Base-by-base conservation (phyloP, 92 coral and sea anemone species). In the Hydrozoanthus gracilis region DNA sequence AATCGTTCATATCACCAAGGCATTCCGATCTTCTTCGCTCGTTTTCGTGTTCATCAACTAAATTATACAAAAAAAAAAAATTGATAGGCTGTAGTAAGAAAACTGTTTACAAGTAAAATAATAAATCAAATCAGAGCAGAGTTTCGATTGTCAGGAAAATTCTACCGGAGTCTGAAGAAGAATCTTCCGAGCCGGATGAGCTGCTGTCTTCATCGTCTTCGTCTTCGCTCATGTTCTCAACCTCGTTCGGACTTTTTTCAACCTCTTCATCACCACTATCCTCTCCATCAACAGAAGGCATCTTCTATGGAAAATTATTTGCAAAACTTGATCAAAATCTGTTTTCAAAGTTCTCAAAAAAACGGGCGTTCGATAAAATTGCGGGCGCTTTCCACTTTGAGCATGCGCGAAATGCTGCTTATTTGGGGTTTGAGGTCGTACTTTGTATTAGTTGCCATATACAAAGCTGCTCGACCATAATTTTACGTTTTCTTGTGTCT, bases 241-340 rank as follows among this genome's bases (percentile, higher is more conserved):
- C 99, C 80, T 95, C 99, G 51, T 95, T 95, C 55, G 95, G 93
- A 64, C 96, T 95, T 90, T 95, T 90, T 46, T 94, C 96, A 47
- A 95, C 93, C 71, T 96, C 99, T 16, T 96, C 99, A 18, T 96
- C 99, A 4, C 95, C 99, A 89, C 98, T 96, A 76, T 96, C 99
- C 86, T 96, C 99, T 78, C 99, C 99, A 84, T 96, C 99, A 52
- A 96, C 93, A 35, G 96, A 92, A 13, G 99, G 98, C 98, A 95
- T 95, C 4, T 56, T 48, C 17, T 13, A 20, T 73, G 62, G 44
- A 64, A 51, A 45, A 79, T 10, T 15, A 27, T 48, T 39, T 35
- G 61, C 73, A 80, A 80, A 65, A 49, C 6, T 18, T 27, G 18
- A 3, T n/a, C 55, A 79, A 79, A 58, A 7, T 64, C 20, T 79